Evolutionary conservation across 2,888 invertebrate species (phyloP).

Genomic region (Rhorus exstirpatorius): DNA sequence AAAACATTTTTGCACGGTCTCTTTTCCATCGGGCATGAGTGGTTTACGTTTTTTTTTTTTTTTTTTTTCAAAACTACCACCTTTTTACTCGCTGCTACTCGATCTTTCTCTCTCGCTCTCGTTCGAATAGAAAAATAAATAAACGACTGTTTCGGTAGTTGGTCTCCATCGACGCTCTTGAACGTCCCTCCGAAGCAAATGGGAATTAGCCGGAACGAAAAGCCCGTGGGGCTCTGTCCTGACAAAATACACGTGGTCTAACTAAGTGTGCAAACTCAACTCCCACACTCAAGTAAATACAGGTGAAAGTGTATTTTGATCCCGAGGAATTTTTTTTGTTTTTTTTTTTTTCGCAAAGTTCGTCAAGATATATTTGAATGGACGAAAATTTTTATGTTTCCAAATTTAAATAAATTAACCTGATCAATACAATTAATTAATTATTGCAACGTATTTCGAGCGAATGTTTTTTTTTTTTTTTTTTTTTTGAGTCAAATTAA

Average conservation of each 20-base stretch:
- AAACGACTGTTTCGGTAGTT: constrained; percentile 65
- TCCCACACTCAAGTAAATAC: constrained; percentile 16
- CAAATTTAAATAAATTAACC: no score
- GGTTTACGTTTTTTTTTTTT: constrained; percentile 57
- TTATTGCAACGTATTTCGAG: not conserved
- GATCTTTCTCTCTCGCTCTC: constrained; percentile 65
- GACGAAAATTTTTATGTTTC: no score
- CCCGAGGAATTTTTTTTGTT: constrained; percentile 6
- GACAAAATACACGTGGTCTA: constrained; percentile 22
- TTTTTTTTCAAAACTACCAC: constrained; percentile 51
- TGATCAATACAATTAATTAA: no score
- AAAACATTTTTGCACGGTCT: constrained; percentile 77
- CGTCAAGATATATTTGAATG: not conserved
- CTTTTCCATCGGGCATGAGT: constrained; percentile 64
- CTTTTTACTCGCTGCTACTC: constrained; percentile 21
- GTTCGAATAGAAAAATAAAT: constrained; percentile 57
- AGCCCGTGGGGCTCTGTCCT: not conserved
- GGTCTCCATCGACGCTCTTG: constrained; percentile 52
- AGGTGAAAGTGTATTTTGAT: constrained; percentile 20
- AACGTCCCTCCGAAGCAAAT: constrained; percentile 44
- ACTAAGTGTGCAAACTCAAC: constrained; percentile 19
- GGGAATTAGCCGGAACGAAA: constrained; percentile 59
- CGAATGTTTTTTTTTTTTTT: no score
- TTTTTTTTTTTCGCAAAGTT: not conserved
- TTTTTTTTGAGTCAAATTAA: constrained; percentile 1